Base-by-base conservation (phyloP, 2,113 vertebrate genomes). In the Menidia beryllina region DNA sequence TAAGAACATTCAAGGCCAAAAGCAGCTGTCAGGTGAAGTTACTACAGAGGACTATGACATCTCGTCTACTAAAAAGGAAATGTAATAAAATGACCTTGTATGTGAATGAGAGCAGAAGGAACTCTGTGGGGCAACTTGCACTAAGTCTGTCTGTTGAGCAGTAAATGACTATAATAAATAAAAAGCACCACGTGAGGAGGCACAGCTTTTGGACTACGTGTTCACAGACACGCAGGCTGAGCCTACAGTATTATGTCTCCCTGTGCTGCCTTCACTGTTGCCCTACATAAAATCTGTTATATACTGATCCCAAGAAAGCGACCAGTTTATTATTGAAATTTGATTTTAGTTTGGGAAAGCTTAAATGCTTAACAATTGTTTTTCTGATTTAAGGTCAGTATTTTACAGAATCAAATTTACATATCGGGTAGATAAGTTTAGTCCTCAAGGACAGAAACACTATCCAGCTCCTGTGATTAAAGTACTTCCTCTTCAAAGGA, bases 161-260 rank as follows among this genome's bases (percentile, higher is more conserved):
- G 69, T 8, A 1, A 20, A 13, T 21, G 4, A 38, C 59, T 53
- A 49, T 51, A 76, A 72, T 75, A 78, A 76, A 75, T 67, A 76
- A 77, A 75, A 50, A 67, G 72, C 73, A 68, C 49, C 75, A 71
- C 63, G 66, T 75, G 77, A 39, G 62, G 36, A 26, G 65, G 63
- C 21, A 58, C 1, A 41, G 70, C 72, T 71, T 72, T 62, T 36
- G 6, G 61, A 70, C 79, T 87, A 90, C 87, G 87, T 92, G 88
- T 76, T 75, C 38, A 52, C 13, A 79, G 62, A 26, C 86, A 83
- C 38, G 56, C 62, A 81, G 26, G 24, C 55, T 55, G 41, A 30
- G 38, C 43, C 23, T 47, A 60, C 30, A 53, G 34, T 26, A 41
- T 55, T 36, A 38, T 5, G n/a, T 43, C 39, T 75, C 27, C 27